Percentiles rank a stretch among this genome's conserved stretches.
Evolutionary conservation across 2,888 invertebrate genomes (phyloP).

Genomic region (Ptilodon capucinus): DNA sequence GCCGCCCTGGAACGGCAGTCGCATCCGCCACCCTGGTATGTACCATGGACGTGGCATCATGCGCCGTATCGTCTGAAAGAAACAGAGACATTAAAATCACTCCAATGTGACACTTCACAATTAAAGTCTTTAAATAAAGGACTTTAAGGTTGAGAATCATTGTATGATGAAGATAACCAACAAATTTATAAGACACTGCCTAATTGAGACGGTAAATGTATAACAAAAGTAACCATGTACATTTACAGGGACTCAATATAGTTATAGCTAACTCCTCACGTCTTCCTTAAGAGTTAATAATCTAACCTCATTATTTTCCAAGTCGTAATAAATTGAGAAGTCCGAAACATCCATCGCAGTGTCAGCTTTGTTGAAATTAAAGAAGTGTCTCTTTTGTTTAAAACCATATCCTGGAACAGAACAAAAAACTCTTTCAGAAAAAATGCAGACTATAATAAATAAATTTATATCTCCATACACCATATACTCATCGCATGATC

Average conservation of each 20-base stretch:
- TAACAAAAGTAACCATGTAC: too few species aligned
- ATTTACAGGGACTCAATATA: too few species aligned
- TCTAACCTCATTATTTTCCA: conserved; percentile 72
- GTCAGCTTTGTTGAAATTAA: conserved; percentile 42
- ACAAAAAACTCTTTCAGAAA: background rate
- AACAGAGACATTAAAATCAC: background rate
- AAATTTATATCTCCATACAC: background rate
- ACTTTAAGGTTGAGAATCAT: too few species aligned
- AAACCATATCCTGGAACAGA: conserved; percentile 24
- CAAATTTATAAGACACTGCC: too few species aligned
- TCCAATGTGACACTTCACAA: too few species aligned
- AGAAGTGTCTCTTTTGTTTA: conserved; percentile 25
- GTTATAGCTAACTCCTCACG: too few species aligned
- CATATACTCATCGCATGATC: too few species aligned
- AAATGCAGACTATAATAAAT: background rate
- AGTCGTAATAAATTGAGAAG: conserved; percentile 74
- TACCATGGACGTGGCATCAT: conserved; percentile 80
- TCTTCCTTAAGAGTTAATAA: too few species aligned
- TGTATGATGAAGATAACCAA: too few species aligned
- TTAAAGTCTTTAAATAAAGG: too few species aligned
- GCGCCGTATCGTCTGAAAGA: conserved; percentile 66
- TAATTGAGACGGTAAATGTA: too few species aligned
- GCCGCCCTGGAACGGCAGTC: conserved; percentile 74
- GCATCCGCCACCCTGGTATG: conserved; percentile 70
- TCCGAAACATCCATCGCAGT: conserved; percentile 73